Percentiles rank a stretch among this genome's conserved stretches.
phyloP scores from a whole-genome alignment of 2,113 vertebrate species.

The Protobothrops flavoviridis region DNA sequence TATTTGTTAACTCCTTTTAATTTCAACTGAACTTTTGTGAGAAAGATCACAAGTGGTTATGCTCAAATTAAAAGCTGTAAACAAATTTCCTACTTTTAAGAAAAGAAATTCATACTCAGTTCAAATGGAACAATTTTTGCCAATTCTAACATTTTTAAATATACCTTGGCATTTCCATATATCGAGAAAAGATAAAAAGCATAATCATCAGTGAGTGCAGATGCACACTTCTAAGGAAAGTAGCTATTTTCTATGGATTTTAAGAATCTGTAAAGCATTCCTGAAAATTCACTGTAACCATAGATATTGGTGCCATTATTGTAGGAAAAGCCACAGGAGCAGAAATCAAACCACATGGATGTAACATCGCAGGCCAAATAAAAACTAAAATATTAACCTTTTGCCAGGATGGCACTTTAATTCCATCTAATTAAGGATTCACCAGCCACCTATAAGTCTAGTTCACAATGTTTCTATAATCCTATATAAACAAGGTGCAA shows the following conservation, averaged over 20 bases:
- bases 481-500: background rate
- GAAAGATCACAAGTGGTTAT: background rate
- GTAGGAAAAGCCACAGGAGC: background rate
- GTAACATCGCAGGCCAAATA: background rate
- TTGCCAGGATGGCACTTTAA: background rate
- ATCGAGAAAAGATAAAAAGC: background rate
- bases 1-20: background rate
- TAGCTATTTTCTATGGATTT: background rate
- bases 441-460: background rate
- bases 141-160: background rate
- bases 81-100: background rate
- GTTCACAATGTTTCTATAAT: background rate
- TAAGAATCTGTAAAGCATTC: background rate
- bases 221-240: background rate
- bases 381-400: background rate
- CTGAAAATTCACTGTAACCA: background rate
- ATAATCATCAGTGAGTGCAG: background rate
- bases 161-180: background rate
- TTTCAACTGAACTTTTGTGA: background rate
- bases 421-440: background rate
- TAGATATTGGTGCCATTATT: background rate
- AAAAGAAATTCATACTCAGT: background rate
- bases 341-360: background rate
- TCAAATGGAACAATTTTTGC: background rate
- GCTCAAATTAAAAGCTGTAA: background rate